Conservation (phyloP, 2,113 vertebrate species). For the Cheirogaleus medius region DNA sequence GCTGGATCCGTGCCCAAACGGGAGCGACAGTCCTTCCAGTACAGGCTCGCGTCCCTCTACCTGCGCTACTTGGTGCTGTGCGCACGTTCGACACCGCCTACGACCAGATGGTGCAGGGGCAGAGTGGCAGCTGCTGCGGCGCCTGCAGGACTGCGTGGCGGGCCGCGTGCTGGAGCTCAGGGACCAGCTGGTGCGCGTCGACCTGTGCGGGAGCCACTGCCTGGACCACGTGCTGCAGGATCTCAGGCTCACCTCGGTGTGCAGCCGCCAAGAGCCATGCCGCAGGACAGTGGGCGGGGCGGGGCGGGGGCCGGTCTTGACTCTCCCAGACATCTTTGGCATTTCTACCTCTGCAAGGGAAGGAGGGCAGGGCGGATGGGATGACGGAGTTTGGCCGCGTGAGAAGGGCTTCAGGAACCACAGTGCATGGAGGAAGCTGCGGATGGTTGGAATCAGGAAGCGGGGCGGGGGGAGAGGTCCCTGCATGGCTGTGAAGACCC, state of each 20-base stretch:
- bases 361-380: background rate
- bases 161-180: slow-evolving; percentile 90
- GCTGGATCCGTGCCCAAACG: slow-evolving; percentile 75
- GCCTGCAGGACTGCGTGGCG: slow-evolving; percentile 86
- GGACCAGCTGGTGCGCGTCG: slow-evolving; percentile 89
- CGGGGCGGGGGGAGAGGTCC: too few relatives aligned
- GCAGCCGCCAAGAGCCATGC: background rate
- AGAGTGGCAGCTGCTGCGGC: slow-evolving; percentile 86
- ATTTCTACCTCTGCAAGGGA: background rate
- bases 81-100: slow-evolving; percentile 84
- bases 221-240: slow-evolving; percentile 89
- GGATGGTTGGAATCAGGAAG: background rate
- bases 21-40: slow-evolving; percentile 85
- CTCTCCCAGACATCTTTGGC: too few relatives aligned
- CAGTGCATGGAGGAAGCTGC: background rate
- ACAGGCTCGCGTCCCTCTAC: slow-evolving; percentile 85
- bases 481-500: background rate
- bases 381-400: background rate
- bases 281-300: background rate
- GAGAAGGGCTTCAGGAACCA: background rate
- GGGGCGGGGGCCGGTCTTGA: too few relatives aligned
- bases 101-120: slow-evolving; percentile 89
- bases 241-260: slow-evolving; percentile 87
- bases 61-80: slow-evolving; percentile 87
- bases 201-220: slow-evolving; percentile 89